These are phyloP conservation scores for Halyomorpha halys DNA, from an alignment of 1,140 invertebrate genomes.

Conservation along the genomic window DNA sequence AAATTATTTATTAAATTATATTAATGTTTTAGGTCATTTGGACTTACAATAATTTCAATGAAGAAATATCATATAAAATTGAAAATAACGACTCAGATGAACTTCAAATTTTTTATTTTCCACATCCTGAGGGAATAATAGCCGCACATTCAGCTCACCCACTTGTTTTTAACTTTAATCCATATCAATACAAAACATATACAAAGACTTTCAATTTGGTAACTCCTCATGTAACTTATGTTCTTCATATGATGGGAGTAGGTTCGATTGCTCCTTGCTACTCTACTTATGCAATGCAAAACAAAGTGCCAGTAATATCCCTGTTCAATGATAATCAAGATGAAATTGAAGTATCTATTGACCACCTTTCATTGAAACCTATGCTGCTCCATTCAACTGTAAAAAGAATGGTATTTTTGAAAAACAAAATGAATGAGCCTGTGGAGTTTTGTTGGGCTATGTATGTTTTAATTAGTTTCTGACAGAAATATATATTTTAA, in stretches of 20 bases:
- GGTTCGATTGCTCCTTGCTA: neutral
- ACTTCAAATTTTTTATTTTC: neutral
- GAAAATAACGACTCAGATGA: neutral
- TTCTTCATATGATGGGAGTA: neutral
- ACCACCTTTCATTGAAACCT: neutral
- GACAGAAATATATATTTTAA: too few species aligned
- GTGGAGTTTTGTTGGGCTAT: neutral
- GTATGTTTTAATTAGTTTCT: neutral
- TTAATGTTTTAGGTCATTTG: neutral
- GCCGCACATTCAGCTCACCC: neutral
- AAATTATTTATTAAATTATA: too few species aligned
- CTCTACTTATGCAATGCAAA: neutral
- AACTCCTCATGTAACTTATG: neutral
- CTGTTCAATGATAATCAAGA: neutral
- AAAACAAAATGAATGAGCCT: neutral
- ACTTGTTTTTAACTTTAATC: neutral
- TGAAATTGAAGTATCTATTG: neutral
- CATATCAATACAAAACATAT: neutral
- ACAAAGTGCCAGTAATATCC: neutral
- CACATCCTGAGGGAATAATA: neutral
- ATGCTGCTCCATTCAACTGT: slow-evolving; percentile 1
- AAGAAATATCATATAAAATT: neutral
- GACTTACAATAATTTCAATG: neutral
- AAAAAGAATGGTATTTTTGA: neutral
- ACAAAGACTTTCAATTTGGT: neutral